A percentile compares a stretch with the other conserved stretches of the same genome.
Evolutionary conservation across 1,140 invertebrate species (phyloP).

Genomic region (Drosophila rufa): DNA sequence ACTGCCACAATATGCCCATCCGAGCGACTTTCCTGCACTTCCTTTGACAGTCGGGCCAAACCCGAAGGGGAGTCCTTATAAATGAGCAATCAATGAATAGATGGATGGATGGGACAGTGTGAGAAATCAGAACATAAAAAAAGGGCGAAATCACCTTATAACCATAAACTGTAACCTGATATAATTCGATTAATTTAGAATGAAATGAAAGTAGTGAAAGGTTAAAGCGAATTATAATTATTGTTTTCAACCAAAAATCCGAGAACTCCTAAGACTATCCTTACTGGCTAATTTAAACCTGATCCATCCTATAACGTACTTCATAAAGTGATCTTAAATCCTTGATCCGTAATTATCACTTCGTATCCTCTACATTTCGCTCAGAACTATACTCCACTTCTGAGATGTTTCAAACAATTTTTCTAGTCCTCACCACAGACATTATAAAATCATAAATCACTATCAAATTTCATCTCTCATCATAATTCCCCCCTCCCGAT

Average conservation of each 20-base stretch:
- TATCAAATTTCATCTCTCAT: constrained; percentile 21
- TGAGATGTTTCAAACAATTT: background rate
- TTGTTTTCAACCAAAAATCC: too few relatives aligned
- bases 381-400: background rate
- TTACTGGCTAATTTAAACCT: too few relatives aligned
- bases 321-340: too few relatives aligned
- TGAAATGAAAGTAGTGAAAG: background rate
- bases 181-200: constrained; percentile 9
- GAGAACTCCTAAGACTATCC: too few relatives aligned
- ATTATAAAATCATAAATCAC: constrained; percentile 43
- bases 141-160: constrained; percentile 18
- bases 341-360: too few relatives aligned
- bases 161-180: constrained; percentile 18
- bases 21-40: constrained; percentile 15
- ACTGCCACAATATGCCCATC: constrained; percentile 77
- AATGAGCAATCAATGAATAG: constrained; percentile 64
- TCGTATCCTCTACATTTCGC: too few relatives aligned
- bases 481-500: constrained; percentile 14
- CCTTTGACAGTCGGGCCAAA: constrained; percentile 24
- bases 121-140: constrained; percentile 53
- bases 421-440: constrained; percentile 11
- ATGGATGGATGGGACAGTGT: constrained; percentile 45
- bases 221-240: background rate
- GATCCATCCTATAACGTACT: background rate
- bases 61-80: constrained; percentile 30